These are phyloP conservation scores for Baronia brevicornis DNA, from an alignment of 2,888 invertebrate species.

Conservation along the genomic window DNA sequence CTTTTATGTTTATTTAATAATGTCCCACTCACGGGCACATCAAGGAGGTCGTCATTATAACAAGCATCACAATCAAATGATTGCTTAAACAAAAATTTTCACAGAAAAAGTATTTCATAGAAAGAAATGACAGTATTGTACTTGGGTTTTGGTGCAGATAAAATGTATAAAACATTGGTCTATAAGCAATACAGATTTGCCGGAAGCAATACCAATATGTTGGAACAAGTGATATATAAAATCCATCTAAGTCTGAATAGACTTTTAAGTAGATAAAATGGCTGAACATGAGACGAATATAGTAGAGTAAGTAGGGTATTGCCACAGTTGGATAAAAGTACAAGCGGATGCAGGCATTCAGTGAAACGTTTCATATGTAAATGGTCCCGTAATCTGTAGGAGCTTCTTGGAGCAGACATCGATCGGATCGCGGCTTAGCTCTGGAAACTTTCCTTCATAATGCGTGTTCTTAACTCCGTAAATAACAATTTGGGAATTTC, in stretches of 20 bases:
- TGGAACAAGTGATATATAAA: conserved; percentile 29
- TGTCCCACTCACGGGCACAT: too few relatives aligned
- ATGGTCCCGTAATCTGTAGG: conserved; percentile 61
- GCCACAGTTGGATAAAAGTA: conserved; percentile 43
- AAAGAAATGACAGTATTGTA: too few relatives aligned
- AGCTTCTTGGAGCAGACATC: conserved; percentile 47
- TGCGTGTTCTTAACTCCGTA: conserved; percentile 33
- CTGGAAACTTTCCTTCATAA: conserved; percentile 46
- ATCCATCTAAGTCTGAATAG: conserved; percentile 22
- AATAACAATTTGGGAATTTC: too few relatives aligned
- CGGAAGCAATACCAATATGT: conserved; percentile 19
- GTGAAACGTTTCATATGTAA: conserved; percentile 70
- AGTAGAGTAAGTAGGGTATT: conserved; percentile 38
- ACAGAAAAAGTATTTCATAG: too few relatives aligned
- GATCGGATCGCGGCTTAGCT: conserved; percentile 51
- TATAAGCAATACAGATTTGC: not conserved
- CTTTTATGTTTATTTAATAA: too few relatives aligned
- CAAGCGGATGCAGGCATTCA: conserved; percentile 55
- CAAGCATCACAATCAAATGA: too few relatives aligned
- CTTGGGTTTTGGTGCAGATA: too few relatives aligned
- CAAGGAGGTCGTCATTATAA: too few relatives aligned
- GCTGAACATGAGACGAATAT: conserved; percentile 41
- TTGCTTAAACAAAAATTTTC: too few relatives aligned
- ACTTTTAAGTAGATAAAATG: conserved; percentile 36
- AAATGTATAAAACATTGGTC: conserved; percentile 1